Percentiles rank a stretch among this genome's conserved stretches.
phyloP scores from a whole-genome alignment of 2,888 invertebrate genomes.

The Perdita meconis region DNA sequence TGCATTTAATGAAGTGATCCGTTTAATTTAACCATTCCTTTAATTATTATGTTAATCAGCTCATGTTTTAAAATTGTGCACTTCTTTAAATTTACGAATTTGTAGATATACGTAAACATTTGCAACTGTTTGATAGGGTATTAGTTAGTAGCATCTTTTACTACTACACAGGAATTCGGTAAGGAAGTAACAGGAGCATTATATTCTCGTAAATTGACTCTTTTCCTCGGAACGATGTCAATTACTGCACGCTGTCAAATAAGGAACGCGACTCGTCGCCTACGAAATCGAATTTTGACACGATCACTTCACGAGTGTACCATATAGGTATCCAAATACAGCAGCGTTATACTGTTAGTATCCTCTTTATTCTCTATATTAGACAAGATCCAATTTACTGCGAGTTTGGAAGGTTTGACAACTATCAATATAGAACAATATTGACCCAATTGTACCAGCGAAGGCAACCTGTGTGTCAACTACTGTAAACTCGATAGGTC shows the following conservation, averaged over 20 bases:
- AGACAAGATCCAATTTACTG: constrained; percentile 40
- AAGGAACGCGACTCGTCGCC: not conserved
- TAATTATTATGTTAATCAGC: no score
- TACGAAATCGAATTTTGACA: constrained; percentile 27
- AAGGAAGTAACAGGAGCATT: no score
- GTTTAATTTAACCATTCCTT: no score
- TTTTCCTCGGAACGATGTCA: not conserved
- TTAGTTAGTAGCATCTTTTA: no score
- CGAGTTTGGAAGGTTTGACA: constrained; percentile 34
- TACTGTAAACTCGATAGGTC: constrained; percentile 42
- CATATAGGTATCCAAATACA: not conserved
- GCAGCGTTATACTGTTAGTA: no score
- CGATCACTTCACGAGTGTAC: constrained; percentile 1
- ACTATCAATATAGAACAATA: constrained; percentile 50
- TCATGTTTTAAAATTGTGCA: no score
- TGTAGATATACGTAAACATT: no score
- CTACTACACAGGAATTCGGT: no score
- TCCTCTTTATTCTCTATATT: constrained; percentile 39
- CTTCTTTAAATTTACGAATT: no score
- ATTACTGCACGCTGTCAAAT: constrained; percentile 1
- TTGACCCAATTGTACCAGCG: constrained; percentile 56
- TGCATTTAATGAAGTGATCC: no score
- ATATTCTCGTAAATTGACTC: no score
- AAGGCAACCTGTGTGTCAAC: constrained; percentile 34
- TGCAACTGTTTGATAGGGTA: no score